Base-by-base conservation (phyloP, 2,113 vertebrate genomes). In the Ascaphus truei region DNA sequence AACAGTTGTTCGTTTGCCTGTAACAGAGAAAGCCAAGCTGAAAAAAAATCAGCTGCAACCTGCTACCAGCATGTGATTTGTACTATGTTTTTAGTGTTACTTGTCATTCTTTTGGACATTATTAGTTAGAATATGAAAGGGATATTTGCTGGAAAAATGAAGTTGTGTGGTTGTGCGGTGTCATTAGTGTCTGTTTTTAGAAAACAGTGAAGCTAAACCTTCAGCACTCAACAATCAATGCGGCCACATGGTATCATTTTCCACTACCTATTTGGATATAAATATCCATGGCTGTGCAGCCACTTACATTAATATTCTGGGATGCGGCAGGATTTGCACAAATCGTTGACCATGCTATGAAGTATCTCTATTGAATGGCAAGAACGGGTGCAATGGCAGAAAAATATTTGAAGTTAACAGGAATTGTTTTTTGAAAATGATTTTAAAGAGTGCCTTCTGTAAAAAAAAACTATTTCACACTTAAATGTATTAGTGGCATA, bases 61-160 rank as follows among this genome's bases (percentile, higher is more conserved):
- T 55, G 73, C 56, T 72, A 58, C 20, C 1, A 43, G 62, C 64
- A 71, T 62, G 59, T 77, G 82, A 79, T 18, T 63, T 71, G 71
- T 76, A 51, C 51, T 55, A 53, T 22, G 41, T 34, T 39, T 59
- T 72, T 57, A 68, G 41, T 81, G n/a, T 65, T 74, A 56, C 76
- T 80, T 78, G 77, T 77, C 78, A 74, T 84, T 82, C 75, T 73
- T 71, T 58, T 25, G 26, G 63, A 56, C 72, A 75, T 73, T 81
- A 80, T 79, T 76, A 79, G 62, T 47, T 73, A 72, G 64, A 33
- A 57, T 31, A 60, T 75, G 76, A n/a, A n/a, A n/a, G n/a, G n/a
- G n/a, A n/a, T n/a, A n/a, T n/a, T n/a, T n/a, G n/a, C n/a, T n/a
- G n/a, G n/a, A 72, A 80, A 71, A 22, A 8, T 15, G 34, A 30